phyloP scores from a whole-genome alignment of 2,888 invertebrate genomes.

The Cabera pusaria region DNA sequence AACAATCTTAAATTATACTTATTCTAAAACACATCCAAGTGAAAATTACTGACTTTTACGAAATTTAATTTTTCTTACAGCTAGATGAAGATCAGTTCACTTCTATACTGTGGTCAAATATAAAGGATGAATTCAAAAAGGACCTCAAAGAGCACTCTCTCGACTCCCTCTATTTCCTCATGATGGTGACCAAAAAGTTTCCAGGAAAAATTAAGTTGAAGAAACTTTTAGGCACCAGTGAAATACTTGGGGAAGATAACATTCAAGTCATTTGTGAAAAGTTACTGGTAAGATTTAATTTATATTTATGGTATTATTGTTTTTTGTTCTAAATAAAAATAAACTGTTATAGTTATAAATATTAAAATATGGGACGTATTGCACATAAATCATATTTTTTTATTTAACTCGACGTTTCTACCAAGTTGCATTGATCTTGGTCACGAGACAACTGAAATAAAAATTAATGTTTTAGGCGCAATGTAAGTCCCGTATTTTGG shows the following conservation, averaged over 20 bases:
- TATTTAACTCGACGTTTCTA: no score
- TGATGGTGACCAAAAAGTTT: slow-evolving; percentile 67
- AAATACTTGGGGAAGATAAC: slow-evolving; percentile 84
- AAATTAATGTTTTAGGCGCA: no score
- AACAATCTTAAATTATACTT: no score
- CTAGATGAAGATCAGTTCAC: slow-evolving; percentile 80
- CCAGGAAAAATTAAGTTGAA: slow-evolving; percentile 80
- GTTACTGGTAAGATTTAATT: slow-evolving; percentile 78
- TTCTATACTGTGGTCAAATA: slow-evolving; percentile 82
- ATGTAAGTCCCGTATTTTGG: no score
- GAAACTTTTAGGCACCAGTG: slow-evolving; percentile 79
- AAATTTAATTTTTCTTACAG: slow-evolving; percentile 46
- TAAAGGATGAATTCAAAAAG: slow-evolving; percentile 84
- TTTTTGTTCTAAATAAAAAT: no score
- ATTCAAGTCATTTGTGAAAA: slow-evolving; percentile 82
- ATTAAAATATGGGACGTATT: no score
- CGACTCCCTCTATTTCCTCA: slow-evolving; percentile 85
- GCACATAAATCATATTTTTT: no score
- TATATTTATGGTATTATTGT: no score
- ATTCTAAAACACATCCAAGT: no score
- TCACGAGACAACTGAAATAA: no score
- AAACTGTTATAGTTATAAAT: no score
- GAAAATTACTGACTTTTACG: not conserved
- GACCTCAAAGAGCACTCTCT: slow-evolving; percentile 85
- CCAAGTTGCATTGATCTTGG: no score